Conservation (phyloP, 2,888 invertebrate genomes). For the Ceramica pisi region DNA sequence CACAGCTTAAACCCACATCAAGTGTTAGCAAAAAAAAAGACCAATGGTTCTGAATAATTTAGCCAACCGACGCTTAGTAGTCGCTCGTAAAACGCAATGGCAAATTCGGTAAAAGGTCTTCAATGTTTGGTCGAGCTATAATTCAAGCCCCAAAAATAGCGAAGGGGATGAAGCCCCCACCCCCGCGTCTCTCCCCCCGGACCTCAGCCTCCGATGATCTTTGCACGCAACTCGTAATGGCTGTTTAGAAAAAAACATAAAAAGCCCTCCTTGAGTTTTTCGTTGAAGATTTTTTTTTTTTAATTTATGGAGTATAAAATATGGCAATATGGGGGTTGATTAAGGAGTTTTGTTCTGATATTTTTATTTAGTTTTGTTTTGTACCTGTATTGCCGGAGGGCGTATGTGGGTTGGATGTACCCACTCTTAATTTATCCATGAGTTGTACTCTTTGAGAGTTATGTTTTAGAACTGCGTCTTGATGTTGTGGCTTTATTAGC, state of each 20-base stretch:
- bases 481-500: not conserved
- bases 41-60: constrained; percentile 84
- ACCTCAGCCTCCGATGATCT: constrained; percentile 83
- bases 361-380: constrained; percentile 21
- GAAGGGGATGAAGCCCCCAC: constrained; percentile 77
- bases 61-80: constrained; percentile 85
- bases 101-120: constrained; percentile 89
- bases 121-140: constrained; percentile 89
- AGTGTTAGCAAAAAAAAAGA: constrained; percentile 76
- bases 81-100: constrained; percentile 87
- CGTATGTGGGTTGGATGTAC: constrained; percentile 6
- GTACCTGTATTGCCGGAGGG: constrained; percentile 19
- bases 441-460: constrained; percentile 1
- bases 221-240: constrained; percentile 80
- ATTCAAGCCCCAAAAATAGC: constrained; percentile 89
- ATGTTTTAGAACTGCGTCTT: not conserved
- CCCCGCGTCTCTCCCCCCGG: constrained; percentile 66
- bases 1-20: constrained; percentile 75
- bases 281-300: constrained; percentile 64
- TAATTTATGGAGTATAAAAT: constrained; percentile 67
- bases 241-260: constrained; percentile 83
- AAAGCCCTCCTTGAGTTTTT: constrained; percentile 73
- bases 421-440: constrained; percentile 9
- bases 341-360: constrained; percentile 27
- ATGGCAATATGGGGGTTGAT: constrained; percentile 53